Evolutionary conservation across 1,140 invertebrate species (phyloP), one percentile per base, ranked within the genome.

Genomic region (Formica exsecta): DNA sequence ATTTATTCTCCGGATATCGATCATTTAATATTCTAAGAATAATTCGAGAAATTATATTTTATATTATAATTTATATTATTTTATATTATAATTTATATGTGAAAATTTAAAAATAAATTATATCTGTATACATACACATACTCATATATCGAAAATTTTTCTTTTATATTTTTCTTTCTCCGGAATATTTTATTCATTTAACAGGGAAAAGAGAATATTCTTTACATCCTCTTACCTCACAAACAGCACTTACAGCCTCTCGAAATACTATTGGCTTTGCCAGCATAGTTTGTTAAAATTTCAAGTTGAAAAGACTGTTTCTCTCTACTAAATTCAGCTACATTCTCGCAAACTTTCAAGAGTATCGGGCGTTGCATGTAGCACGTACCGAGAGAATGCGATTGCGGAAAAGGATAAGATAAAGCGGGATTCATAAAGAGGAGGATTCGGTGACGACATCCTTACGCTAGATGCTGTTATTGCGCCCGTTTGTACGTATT

Each of bases 381-480:
- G 44, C 7, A 70, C 51, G 44, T 11, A 70, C 51, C 29, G 19
- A 11, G 41, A 44, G 41, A 68, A 68, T 57, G 32, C 32, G 64
- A 80, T 68, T 25, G 22, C 9, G n/a, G 38, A 9, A 29, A 29
- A 5, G 13, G 41, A 38, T 80, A 70, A 79, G 65, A 32, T 79
- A 68, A 66, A 79, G n/a, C 25, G 32, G n/a, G 16, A 22, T 5
- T 54, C 76, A 70, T 80, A 80, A 80, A 80, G 32, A 36, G 2
- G 5, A n/a, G 62, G 51, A 70, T 80, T 70, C 32, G 36, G 76
- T 57, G 76, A 80, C 64, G 38, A 22, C 32, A 54, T 80, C 70
- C 32, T 80, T 32, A 16, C 44, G 5, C 76, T 44, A 38, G 29
- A 57, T 80, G 64, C 64, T 54, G 54, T 80, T 80, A 70, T 80